Conservation (phyloP, 2,888 invertebrate species). For the Arrhopalites spinosus region DNA sequence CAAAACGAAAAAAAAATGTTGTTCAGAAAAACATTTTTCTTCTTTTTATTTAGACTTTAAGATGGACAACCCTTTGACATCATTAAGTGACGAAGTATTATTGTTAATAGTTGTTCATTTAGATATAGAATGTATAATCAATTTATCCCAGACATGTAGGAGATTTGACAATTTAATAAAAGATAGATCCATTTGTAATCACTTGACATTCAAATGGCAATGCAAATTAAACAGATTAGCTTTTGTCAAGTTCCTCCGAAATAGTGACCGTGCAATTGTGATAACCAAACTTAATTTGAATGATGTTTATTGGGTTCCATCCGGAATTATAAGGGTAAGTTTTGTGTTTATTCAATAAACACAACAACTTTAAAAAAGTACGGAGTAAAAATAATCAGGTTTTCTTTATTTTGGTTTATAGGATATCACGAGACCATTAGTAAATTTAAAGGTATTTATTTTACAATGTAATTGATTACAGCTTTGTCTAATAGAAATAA, state of each 20-base stretch:
- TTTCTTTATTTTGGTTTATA: too few species aligned
- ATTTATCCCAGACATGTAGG: conserved; percentile 46
- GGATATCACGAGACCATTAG: conserved; percentile 42
- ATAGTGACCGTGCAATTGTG: conserved; percentile 38
- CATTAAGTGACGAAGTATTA: conserved; percentile 50
- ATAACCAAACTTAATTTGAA: conserved; percentile 43
- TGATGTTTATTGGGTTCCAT: conserved; percentile 54
- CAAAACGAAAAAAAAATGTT: too few species aligned
- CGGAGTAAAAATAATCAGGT: too few species aligned
- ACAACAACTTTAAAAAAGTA: too few species aligned
- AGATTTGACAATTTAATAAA: conserved; percentile 44
- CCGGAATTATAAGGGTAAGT: conserved; percentile 44
- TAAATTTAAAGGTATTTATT: conserved; percentile 43
- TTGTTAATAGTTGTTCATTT: conserved; percentile 45
- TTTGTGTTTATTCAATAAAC: too few species aligned
- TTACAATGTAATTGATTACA: too few species aligned
- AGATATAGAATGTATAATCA: conserved; percentile 42
- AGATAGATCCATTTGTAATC: conserved; percentile 45
- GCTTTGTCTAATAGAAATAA: too few species aligned
- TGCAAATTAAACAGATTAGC: conserved; percentile 31
- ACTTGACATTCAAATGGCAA: conserved; percentile 42
- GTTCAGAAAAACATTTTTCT: too few species aligned
- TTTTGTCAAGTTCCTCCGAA: conserved; percentile 43
- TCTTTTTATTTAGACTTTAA: too few species aligned
- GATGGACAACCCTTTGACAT: neutral